A percentile compares a stretch with the other conserved stretches of the same genome.
These are phyloP conservation scores for Typhlichthys eigenmanni DNA, from an alignment of 2,797 vertebrate species.

Conservation along the genomic window DNA sequence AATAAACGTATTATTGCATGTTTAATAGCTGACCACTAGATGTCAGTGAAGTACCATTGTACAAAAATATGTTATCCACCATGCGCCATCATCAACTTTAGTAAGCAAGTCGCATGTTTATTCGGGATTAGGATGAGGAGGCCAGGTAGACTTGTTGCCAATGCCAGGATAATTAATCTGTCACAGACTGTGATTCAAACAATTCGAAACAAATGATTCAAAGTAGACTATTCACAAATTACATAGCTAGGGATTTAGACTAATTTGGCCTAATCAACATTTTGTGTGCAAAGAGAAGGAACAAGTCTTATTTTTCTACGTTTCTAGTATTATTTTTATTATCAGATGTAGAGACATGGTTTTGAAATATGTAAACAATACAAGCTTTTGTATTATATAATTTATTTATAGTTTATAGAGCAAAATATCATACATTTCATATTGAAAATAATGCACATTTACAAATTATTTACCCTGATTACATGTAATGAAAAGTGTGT, in stretches of 20 bases:
- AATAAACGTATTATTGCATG: constrained; percentile 5
- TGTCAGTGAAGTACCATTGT: constrained; percentile 34
- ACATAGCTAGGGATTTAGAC: too few relatives aligned
- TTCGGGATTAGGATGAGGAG: not conserved
- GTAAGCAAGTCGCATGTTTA: too few relatives aligned
- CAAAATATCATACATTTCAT: constrained; percentile 35
- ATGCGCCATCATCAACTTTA: not conserved
- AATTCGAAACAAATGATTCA: too few relatives aligned
- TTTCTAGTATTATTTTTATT: too few relatives aligned
- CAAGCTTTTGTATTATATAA: not conserved
- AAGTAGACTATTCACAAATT: too few relatives aligned
- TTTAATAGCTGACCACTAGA: constrained; percentile 40
- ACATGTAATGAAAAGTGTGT: constrained; percentile 24
- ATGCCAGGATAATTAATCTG: not conserved
- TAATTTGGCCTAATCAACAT: too few relatives aligned
- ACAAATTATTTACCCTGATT: constrained; percentile 5
- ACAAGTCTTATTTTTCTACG: too few relatives aligned
- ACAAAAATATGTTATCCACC: not conserved
- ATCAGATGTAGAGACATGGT: too few relatives aligned
- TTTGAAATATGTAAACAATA: too few relatives aligned
- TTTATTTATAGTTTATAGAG: constrained; percentile 4
- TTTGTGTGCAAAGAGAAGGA: too few relatives aligned
- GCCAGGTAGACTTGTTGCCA: not conserved
- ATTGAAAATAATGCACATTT: constrained; percentile 22
- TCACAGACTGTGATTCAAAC: not conserved